phyloP scores from a whole-genome alignment of 2,113 vertebrate genomes.

The Chloroceryle aenea region DNA sequence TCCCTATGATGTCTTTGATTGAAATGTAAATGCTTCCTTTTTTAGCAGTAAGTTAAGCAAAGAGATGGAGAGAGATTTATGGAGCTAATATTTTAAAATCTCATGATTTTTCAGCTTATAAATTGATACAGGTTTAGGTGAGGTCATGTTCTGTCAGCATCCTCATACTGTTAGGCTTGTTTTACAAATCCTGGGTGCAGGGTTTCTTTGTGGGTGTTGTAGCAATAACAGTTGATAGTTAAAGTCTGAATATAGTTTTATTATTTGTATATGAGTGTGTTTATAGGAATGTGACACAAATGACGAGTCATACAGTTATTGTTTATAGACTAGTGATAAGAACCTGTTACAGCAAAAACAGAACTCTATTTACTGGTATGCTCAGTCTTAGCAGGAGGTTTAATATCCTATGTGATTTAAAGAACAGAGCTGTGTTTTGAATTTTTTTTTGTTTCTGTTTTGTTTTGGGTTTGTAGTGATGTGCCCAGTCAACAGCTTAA shows the following conservation, averaged over 20 bases:
- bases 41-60: background rate
- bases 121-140: background rate
- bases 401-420: background rate
- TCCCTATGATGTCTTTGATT: background rate
- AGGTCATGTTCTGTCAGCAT: background rate
- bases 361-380: background rate
- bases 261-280: background rate
- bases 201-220: background rate
- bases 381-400: background rate
- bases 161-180: background rate
- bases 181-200: background rate
- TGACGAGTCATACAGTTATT: background rate
- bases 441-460: background rate
- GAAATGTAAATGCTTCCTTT: background rate
- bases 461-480: constrained; percentile 75
- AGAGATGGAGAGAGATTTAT: background rate
- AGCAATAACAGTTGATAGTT: background rate
- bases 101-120: background rate
- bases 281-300: background rate
- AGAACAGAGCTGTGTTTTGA: background rate
- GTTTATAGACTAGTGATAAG: background rate
- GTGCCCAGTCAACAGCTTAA: constrained; percentile 83
- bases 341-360: background rate
- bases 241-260: background rate
- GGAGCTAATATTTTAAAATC: background rate